Evolutionary conservation across 2,888 invertebrate genomes (phyloP), one percentile per base, ranked within the genome.

Genomic region (Dynastes tityus): DNA sequence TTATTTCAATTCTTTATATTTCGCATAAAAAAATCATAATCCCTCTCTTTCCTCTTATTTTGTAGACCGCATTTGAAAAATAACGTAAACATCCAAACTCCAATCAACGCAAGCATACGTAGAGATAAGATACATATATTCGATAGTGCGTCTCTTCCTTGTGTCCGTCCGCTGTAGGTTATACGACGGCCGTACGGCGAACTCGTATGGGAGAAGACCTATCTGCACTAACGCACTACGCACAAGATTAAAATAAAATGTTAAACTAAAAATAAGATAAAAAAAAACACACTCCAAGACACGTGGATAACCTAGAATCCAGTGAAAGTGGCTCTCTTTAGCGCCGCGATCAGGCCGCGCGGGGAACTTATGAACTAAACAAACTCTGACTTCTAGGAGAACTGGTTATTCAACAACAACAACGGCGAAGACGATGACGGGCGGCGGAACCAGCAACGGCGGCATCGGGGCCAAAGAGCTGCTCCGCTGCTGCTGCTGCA

Each of bases 291-390:
- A 45, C 74, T 75, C 64, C 77, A 80, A 83, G 84, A 85, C 85
- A 85, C 85, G 85, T 85, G 85, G 85, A 85, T 85, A 85, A 84
- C 85, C 85, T 83, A 85, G 84, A 84, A 84, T 84, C 83, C 83
- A 84, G 84, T 84, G 84, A 84, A 84, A 84, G 84, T 84, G 84
- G 83, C 83, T 80, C 83, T 80, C 83, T 78, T 76, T 80, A 80
- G 80, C 79, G 79, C 80, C 80, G 79, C 78, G 68, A 79, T 80
- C 80, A 71, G 78, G 73, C 53, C 78, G 78, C 79, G 80, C 81
- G 81, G 80, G 77, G 81, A 81, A 82, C 83, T 82, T 82, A 75
- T 73, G 80, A 81, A 82, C 79, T 58, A 71, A 71, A 71, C 71
- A 71, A 71, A 71, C 71, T 67, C 27, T 71, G 71, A 40, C 55